Base-by-base conservation (phyloP, 1,140 invertebrate species). In the Dryas iulia region DNA sequence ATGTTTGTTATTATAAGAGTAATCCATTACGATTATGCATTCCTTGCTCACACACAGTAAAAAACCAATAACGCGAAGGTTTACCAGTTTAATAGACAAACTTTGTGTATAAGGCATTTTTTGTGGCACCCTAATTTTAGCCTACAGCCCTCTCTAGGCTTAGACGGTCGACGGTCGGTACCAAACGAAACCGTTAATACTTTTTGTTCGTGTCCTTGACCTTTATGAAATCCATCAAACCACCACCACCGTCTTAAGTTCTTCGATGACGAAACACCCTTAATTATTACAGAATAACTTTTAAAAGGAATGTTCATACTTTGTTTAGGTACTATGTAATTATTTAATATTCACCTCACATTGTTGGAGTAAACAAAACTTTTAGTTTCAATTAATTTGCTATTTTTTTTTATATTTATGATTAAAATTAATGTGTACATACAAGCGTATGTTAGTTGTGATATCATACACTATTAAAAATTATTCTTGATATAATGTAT, bases 241-340 rank as follows among this genome's bases (percentile, higher is more conserved):
- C 14, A 14, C 28, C 30, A 52, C n/a, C n/a, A 63, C 26, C 47
- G 26, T 33, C 28, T 21, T 11, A 54, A 63, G 25, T 33, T 63
- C 25, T 24, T 53, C 39, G 60, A 63, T 63, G 25, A 54, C 28
- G 60, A 53, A 63, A 63, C 26, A 63, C 47, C 25, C 23, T 61
- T 61, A 61, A 61, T 25, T 52, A 61, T 47, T 59, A 59, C 28
- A 26, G 12, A 47, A 47, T 47, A 47, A 61, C 18, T 52, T 61
- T 24, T 6, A n/a, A 3, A 31, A 61, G 24, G n/a, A 56, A 25
- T 56, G 12, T 7, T 47, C 30, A 11, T n/a, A 61, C 23, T 61
- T 61, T 47, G 35, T 47, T 47, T 60, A 35, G 12, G 7, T 47
- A 18, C 18, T 47, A 18, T 39, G 59, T 47, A 47, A 61, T 47